These are phyloP conservation scores for Numenius arquata DNA, from an alignment of 2,113 vertebrate species.

Conservation along the genomic window DNA sequence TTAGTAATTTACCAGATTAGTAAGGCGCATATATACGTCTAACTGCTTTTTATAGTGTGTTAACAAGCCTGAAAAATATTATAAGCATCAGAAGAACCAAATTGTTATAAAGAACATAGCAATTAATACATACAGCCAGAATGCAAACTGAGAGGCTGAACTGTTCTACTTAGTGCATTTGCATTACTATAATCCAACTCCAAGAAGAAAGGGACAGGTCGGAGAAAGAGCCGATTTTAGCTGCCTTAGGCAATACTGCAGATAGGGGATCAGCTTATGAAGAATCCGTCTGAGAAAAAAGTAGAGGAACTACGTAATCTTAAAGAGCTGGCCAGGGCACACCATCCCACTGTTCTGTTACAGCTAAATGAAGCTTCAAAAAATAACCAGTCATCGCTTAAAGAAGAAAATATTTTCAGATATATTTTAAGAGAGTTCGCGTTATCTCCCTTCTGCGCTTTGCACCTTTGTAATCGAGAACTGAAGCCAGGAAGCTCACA, in stretches of 20 bases:
- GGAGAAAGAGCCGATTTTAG: neutral
- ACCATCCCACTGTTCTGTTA: fast-evolving
- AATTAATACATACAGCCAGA: fast-evolving
- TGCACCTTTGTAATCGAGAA: neutral
- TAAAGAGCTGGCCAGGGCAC: neutral
- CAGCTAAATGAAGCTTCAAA: neutral
- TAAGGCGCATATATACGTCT: neutral
- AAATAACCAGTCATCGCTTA: fast-evolving
- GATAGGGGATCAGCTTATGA: fast-evolving
- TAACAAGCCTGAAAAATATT: neutral
- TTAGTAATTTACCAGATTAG: neutral
- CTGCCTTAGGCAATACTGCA: neutral
- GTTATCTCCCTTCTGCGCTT: fast-evolving
- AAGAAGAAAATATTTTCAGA: neutral
- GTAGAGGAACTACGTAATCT: fast-evolving
- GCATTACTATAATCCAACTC: neutral
- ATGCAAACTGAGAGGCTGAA: neutral
- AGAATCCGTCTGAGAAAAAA: neutral
- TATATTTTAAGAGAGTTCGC: fast-evolving
- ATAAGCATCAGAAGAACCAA: neutral
- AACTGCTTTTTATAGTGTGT: neutral
- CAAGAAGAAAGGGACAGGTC: neutral
- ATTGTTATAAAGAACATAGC: neutral
- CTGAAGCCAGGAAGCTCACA: fast-evolving
- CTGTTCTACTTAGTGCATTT: neutral